These are phyloP conservation scores for Chionomys nivalis DNA, from an alignment of 2,113 vertebrate species.

Conservation along the genomic window DNA sequence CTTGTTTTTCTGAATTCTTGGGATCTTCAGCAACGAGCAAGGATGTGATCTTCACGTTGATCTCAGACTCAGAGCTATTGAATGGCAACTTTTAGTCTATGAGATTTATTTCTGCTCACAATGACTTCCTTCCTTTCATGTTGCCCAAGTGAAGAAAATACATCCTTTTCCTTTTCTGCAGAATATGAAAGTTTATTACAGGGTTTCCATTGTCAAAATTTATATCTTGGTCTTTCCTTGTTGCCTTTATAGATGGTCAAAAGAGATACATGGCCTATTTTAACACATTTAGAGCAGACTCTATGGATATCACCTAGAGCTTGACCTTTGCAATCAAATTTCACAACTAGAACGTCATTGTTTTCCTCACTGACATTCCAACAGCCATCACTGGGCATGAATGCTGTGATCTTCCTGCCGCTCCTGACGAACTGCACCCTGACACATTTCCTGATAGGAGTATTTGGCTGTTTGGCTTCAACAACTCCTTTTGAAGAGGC, in stretches of 20 bases:
- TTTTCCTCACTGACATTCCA: background rate
- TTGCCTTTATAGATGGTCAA: background rate
- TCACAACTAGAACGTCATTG: background rate
- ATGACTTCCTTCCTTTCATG: background rate
- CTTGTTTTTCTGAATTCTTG: background rate
- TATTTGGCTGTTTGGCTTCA: background rate
- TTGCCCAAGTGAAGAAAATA: background rate
- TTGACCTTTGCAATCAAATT: background rate
- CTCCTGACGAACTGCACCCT: background rate
- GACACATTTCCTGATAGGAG: background rate
- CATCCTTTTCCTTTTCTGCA: background rate
- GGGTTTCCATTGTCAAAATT: background rate
- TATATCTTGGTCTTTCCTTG: background rate
- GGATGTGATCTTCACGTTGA: background rate
- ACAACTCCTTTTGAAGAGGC: conserved; percentile 88
- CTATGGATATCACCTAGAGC: background rate
- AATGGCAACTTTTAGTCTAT: too few species aligned
- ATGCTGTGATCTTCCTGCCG: background rate
- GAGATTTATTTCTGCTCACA: background rate
- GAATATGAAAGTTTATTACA: background rate
- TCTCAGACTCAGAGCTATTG: background rate
- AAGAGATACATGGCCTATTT: background rate
- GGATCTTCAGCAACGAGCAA: background rate
- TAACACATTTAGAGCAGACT: background rate
- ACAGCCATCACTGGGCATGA: background rate